Conservation (phyloP, 2,888 invertebrate genomes). For the Pseudoips prasinana region DNA sequence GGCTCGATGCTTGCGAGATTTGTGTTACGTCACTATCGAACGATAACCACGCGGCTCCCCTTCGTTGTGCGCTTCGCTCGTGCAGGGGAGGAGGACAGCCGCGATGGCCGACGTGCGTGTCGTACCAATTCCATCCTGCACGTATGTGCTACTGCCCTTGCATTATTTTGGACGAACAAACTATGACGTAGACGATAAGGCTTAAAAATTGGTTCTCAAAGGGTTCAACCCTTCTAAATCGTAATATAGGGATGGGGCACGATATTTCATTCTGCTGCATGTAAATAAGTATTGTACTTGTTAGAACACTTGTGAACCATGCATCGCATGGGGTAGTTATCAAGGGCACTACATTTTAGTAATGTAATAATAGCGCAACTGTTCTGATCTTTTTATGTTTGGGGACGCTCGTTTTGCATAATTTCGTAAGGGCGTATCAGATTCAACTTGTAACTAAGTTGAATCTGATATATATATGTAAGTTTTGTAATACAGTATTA, state of each 20-base stretch:
- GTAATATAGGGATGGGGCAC: conserved; percentile 69
- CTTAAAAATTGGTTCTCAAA: conserved; percentile 63
- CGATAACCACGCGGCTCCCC: conserved; percentile 40
- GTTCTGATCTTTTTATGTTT: conserved; percentile 54
- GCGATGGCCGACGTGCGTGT: conserved; percentile 47
- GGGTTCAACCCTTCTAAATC: conserved; percentile 75
- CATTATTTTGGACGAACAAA: conserved; percentile 55
- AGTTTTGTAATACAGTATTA: too few species aligned
- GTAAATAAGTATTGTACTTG: conserved; percentile 79
- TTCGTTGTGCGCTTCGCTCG: background rate
- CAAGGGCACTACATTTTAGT: conserved; percentile 73
- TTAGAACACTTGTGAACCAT: conserved; percentile 74
- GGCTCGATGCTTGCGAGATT: conserved; percentile 67
- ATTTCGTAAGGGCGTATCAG: conserved; percentile 35
- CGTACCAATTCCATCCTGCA: conserved; percentile 32
- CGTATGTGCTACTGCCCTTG: conserved; percentile 60
- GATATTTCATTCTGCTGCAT: conserved; percentile 72
- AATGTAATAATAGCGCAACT: conserved; percentile 75
- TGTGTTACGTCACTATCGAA: conserved; percentile 70
- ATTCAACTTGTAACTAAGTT: too few species aligned
- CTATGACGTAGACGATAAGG: conserved; percentile 55
- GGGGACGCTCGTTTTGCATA: conserved; percentile 49
- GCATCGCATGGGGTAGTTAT: conserved; percentile 71
- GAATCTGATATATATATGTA: too few species aligned
- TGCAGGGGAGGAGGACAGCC: conserved; percentile 32